These are phyloP conservation scores for Panthera tigris DNA, from an alignment of 2,113 vertebrate genomes.

Conservation along the genomic window DNA sequence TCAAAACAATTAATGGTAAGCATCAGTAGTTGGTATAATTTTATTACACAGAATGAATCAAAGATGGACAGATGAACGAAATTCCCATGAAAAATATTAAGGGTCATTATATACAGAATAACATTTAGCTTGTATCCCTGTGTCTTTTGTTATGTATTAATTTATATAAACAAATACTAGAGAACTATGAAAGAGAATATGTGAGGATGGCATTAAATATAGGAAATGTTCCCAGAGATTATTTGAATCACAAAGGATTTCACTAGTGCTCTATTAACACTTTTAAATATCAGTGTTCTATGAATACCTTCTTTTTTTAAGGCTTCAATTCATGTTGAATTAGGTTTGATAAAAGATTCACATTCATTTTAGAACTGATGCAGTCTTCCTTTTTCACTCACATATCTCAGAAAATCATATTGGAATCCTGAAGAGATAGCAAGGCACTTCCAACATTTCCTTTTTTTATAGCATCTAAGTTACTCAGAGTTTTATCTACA, in stretches of 20 bases:
- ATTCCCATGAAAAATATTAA: neutral
- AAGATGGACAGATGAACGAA: neutral
- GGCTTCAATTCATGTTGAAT: neutral
- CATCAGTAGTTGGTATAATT: neutral
- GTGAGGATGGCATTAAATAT: neutral
- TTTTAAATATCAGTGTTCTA: neutral
- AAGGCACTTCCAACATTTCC: neutral
- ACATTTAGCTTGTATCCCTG: neutral
- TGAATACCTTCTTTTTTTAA: neutral
- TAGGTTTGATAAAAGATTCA: neutral
- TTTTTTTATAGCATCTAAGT: neutral
- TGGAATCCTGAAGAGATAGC: neutral
- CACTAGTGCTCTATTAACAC: neutral
- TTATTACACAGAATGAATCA: neutral
- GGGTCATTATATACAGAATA: neutral
- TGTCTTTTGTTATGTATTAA: neutral
- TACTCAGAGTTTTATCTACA: slow-evolving; percentile 28
- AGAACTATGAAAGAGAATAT: neutral
- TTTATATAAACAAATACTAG: neutral
- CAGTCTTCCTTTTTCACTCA: neutral
- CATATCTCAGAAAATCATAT: neutral
- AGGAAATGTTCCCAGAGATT: neutral
- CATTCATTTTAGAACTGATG: neutral
- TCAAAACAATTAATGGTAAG: neutral
- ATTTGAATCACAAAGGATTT: neutral